Conservation (phyloP, 2,797 vertebrate species). For the Hoplostethus atlanticus region DNA sequence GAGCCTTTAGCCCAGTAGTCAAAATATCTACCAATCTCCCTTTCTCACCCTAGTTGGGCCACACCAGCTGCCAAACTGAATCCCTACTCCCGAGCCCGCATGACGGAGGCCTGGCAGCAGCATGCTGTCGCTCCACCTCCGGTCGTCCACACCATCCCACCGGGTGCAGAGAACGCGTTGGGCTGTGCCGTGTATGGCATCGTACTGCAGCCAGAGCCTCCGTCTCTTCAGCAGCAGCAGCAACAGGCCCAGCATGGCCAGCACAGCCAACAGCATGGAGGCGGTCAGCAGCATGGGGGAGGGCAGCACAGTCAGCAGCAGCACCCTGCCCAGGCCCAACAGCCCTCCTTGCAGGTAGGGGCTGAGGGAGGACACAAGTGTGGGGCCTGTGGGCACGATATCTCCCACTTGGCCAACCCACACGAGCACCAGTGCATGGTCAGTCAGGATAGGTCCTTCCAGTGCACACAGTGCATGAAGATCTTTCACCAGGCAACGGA, state of each 20-base stretch:
- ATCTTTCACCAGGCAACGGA: conserved; percentile 98
- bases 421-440: conserved; percentile 98
- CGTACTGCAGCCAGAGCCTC: conserved; percentile 91
- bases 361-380: conserved; percentile 92
- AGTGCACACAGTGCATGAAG: conserved; percentile 99
- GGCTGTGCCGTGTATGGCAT: conserved; percentile 97
- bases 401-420: conserved; percentile 93
- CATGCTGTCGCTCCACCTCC: conserved; percentile 91
- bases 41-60: conserved; percentile 75
- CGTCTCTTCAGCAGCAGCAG: conserved; percentile 87
- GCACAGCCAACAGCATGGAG: conserved; percentile 71
- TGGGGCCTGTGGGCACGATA: conserved; percentile 93
- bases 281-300: conserved; percentile 74
- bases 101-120: conserved; percentile 91
- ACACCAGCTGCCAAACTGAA: conserved; percentile 83
- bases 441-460: conserved; percentile 95
- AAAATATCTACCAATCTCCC: conserved; percentile 33
- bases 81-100: conserved; percentile 83
- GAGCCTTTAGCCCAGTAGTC: conserved; percentile 32
- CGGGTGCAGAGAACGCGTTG: conserved; percentile 89
- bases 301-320: conserved; percentile 79
- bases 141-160: conserved; percentile 91
- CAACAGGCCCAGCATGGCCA: conserved; percentile 79
- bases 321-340: conserved; percentile 79
- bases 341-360: conserved; percentile 80